Evolutionary conservation across 2,888 invertebrate genomes (phyloP).

Genomic region (Liopterus haemorrhoidalis): DNA sequence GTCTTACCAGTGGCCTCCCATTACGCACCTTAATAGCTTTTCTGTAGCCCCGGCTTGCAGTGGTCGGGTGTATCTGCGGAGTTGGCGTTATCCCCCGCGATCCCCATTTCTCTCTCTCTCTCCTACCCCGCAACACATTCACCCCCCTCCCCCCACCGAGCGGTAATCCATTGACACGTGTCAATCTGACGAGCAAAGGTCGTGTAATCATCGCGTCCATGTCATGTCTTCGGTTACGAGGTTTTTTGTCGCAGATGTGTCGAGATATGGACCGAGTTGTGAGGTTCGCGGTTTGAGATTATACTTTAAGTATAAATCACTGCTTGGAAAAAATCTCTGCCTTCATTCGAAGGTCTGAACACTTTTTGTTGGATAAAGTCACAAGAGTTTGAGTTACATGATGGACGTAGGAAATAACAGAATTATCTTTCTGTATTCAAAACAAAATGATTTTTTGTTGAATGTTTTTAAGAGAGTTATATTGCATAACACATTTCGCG

Average conservation of each 20-base stretch:
- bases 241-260: constrained; percentile 1
- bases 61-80: constrained; percentile 14
- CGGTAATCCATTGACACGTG: constrained; percentile 12
- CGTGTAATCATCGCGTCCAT: constrained; percentile 6
- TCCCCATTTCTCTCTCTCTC: neutral
- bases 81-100: constrained; percentile 17
- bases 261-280: neutral
- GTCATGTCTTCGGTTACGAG: neutral
- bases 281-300: neutral
- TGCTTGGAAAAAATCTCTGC: too few species aligned
- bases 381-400: too few species aligned
- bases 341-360: too few species aligned
- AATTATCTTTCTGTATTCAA: too few species aligned
- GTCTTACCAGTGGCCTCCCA: constrained; percentile 60
- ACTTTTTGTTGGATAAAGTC: too few species aligned
- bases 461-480: too few species aligned
- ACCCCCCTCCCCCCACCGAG: neutral
- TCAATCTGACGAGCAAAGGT: constrained; percentile 7
- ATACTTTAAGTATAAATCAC: too few species aligned
- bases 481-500: too few species aligned
- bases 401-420: too few species aligned
- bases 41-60: constrained; percentile 40
- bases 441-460: too few species aligned
- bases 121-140: neutral
- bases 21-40: constrained; percentile 71